A percentile compares a stretch with the other conserved stretches of the same genome.
phyloP scores from a whole-genome alignment of 1,140 invertebrate genomes.

The Armadillidium nasatum region DNA sequence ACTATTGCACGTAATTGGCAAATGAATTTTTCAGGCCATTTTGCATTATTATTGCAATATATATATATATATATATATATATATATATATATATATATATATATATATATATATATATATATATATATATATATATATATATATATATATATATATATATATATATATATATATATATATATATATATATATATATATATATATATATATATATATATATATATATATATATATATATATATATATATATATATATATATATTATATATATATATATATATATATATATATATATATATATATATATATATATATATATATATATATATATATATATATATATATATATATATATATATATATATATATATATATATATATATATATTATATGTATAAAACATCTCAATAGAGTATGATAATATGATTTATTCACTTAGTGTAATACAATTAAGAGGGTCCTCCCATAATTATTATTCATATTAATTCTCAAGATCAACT shows the following conservation, averaged over 20 bases:
- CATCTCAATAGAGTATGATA: no score
- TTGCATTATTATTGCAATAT: no score
- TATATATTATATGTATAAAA: neutral
- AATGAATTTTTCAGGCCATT: no score
- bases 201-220: no score
- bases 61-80: no score
- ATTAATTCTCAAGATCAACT: neutral
- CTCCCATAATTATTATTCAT: conserved; percentile 9
- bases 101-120: no score
- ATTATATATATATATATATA: conserved; percentile 12
- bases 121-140: no score
- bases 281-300: conserved; percentile 15
- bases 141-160: no score
- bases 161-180: no score
- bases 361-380: neutral
- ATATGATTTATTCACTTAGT: neutral
- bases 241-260: conserved; percentile 4
- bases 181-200: no score
- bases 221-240: neutral
- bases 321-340: conserved; percentile 1
- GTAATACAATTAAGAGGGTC: neutral
- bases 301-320: conserved; percentile 11
- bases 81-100: no score
- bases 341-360: neutral
- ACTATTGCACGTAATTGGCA: no score